Conservation (phyloP, 1,140 invertebrate species). For the Sycobia sp. region DNA sequence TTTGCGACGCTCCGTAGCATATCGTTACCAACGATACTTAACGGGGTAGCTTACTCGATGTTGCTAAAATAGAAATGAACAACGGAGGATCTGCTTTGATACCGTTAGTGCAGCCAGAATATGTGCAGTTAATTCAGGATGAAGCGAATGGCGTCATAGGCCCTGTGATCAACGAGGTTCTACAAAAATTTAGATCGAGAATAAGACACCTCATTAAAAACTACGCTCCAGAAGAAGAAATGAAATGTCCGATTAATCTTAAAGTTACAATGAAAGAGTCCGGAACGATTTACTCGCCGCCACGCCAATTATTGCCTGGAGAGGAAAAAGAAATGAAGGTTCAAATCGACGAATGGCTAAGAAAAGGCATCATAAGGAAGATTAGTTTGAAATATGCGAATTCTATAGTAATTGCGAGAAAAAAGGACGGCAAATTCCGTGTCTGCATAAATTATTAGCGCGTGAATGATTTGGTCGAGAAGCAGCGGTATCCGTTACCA, state of each 20-base stretch:
- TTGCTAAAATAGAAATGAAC: conserved; percentile 11
- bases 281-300: not conserved
- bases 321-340: conserved; percentile 16
- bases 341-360: conserved; percentile 8
- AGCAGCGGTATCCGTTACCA: not conserved
- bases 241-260: conserved; percentile 11
- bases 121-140: not conserved
- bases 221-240: not conserved
- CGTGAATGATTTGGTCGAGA: not conserved
- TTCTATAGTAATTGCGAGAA: not conserved
- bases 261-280: conserved; percentile 3
- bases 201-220: not conserved
- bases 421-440: not conserved
- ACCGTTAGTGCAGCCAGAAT: not conserved
- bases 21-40: not conserved
- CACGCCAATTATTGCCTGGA: conserved; percentile 14
- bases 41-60: not conserved
- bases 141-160: not conserved
- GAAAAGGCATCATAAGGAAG: conserved; percentile 6
- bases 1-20: not conserved
- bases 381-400: conserved; percentile 1
- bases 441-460: conserved; percentile 9
- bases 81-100: not conserved
- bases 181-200: not conserved
- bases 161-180: not conserved